Percentiles rank a stretch among this genome's conserved stretches.
Evolutionary conservation across 2,113 vertebrate genomes (phyloP).

Genomic region (Phoxinus phoxinus): DNA sequence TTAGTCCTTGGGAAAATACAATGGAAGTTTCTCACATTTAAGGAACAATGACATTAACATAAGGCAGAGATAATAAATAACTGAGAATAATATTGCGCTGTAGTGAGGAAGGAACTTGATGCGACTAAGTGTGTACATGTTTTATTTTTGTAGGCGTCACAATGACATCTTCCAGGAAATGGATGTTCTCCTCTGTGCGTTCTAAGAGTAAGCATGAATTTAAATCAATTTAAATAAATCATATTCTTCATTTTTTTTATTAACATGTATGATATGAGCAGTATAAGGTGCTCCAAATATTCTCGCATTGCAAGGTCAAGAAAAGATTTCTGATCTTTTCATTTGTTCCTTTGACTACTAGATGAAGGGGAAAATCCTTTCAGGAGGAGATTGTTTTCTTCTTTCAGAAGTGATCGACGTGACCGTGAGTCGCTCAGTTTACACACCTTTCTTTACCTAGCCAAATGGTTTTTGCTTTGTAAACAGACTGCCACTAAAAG

Average conservation of each 20-base stretch:
- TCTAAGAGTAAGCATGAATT: constrained; percentile 67
- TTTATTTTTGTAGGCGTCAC: constrained; percentile 27
- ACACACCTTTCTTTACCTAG: constrained; percentile 19
- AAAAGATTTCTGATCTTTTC: neutral
- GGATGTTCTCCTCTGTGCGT: constrained; percentile 70
- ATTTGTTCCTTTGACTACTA: neutral
- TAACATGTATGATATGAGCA: neutral
- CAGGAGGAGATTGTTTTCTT: constrained; percentile 44
- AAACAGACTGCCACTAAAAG: neutral
- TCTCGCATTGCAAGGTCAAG: neutral
- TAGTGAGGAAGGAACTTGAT: neutral
- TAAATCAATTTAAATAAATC: no score
- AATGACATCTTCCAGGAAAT: constrained; percentile 53
- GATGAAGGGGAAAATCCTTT: constrained; percentile 36
- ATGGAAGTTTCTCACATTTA: constrained; percentile 1
- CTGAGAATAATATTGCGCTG: neutral
- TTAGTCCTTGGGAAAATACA: neutral
- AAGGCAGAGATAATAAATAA: no score
- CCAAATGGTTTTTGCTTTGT: neutral
- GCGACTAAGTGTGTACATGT: neutral
- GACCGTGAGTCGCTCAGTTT: constrained; percentile 33
- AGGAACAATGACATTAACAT: neutral
- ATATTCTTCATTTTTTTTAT: neutral
- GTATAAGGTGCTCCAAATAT: neutral
- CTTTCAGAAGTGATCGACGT: constrained; percentile 38